Evolutionary conservation across 2,797 vertebrate genomes (phyloP).

Genomic region (Triplophysa bombifrons): DNA sequence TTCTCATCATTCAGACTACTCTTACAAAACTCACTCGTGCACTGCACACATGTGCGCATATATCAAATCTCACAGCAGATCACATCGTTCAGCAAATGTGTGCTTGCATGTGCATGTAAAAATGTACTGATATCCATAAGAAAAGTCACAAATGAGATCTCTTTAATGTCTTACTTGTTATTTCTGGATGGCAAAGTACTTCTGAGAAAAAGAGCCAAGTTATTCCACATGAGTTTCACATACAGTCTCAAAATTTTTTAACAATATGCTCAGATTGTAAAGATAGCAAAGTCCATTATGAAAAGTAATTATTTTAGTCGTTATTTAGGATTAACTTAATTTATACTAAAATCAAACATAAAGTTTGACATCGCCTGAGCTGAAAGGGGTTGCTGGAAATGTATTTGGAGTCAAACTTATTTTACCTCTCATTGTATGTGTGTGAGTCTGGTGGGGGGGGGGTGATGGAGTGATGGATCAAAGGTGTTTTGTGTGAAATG

Average conservation of each 20-base stretch:
- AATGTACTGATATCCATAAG: too few species aligned
- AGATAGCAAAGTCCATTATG: not conserved
- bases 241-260: not conserved
- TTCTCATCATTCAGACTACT: constrained; percentile 65
- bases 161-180: not conserved
- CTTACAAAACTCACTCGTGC: not conserved
- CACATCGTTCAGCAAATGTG: not conserved
- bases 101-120: constrained; percentile 36
- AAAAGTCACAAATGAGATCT: not conserved
- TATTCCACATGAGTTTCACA: not conserved
- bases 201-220: not conserved
- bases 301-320: not conserved
- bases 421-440: constrained; percentile 25
- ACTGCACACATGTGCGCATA: constrained; percentile 22
- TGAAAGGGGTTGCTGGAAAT: too few species aligned
- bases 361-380: too few species aligned
- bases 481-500: constrained; percentile 30
- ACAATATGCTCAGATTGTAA: not conserved
- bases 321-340: too few species aligned
- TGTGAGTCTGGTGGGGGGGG: not conserved
- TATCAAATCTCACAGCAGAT: not conserved
- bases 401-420: not conserved
- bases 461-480: not conserved
- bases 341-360: too few species aligned
- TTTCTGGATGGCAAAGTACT: not conserved